Conservation (phyloP, 2,797 vertebrate species). For the Pseudomugil tenellus region DNA sequence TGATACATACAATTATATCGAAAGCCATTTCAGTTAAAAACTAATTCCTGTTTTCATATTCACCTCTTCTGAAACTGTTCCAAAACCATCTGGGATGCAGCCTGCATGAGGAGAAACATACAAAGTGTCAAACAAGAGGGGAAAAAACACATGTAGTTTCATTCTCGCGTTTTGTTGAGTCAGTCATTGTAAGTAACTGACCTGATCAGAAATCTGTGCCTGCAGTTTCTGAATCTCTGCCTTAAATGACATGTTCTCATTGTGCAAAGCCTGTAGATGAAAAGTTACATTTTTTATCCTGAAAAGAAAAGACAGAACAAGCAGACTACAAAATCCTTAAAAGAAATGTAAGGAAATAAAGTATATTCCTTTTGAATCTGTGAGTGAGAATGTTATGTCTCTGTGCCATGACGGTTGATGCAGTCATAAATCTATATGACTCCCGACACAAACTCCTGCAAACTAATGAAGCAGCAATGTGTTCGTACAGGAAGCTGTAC, state of each 20-base stretch:
- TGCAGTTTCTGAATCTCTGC: constrained; percentile 92
- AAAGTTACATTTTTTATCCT: not conserved
- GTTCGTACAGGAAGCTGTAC: constrained; percentile 28
- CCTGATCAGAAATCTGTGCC: constrained; percentile 92
- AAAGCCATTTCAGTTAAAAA: constrained; percentile 4
- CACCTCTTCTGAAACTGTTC: constrained; percentile 95
- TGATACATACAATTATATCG: not conserved
- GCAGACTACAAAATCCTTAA: constrained; percentile 1
- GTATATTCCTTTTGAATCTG: not conserved
- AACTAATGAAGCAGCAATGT: constrained; percentile 28
- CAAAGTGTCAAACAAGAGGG: constrained; percentile 29
- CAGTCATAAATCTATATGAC: not conserved
- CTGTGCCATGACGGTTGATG: not conserved
- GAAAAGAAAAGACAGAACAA: not conserved
- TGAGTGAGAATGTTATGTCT: not conserved
- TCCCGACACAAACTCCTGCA: constrained; percentile 36
- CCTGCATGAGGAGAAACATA: constrained; percentile 48
- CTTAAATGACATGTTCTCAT: constrained; percentile 91
- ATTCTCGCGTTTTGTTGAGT: not conserved
- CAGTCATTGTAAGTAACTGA: constrained; percentile 51
- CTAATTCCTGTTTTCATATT: constrained; percentile 50
- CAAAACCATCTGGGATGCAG: constrained; percentile 81
- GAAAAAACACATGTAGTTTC: not conserved
- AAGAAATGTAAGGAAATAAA: constrained; percentile 9
- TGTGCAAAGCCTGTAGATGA: constrained; percentile 87